Base-by-base conservation (phyloP, 2,888 invertebrate genomes). In the Argyresthia albistria region DNA sequence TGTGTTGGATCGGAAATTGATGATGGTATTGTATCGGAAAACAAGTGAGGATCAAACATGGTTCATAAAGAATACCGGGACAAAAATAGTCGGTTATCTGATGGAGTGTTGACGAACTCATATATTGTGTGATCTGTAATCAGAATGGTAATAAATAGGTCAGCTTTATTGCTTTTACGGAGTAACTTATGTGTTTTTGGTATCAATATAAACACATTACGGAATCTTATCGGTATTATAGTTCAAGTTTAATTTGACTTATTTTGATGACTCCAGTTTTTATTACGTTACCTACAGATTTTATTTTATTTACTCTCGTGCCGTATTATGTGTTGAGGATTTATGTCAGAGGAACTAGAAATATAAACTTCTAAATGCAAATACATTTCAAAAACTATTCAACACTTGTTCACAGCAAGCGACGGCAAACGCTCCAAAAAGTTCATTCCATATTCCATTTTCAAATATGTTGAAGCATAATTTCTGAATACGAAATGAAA, bases 401-500 rank as follows among this genome's bases (percentile, higher is more conserved):
- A 65, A 72, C 69, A 69, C 69, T 67, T 76, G 69, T 25, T 25
- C 25, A 66, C 64, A 49, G 47, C 39, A 9, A 14, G 49, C 49
- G 37, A 37, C 15, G 39, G 64, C 64, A 57, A 62, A 59, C 63
- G 62, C 58, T 64, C 59, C 60, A 60, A 65, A 63, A 67, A 65
- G 64, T 46, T 51, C 47, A 64, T 68, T 70, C 68, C 67, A 67
- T 71, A 67, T 70, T 70, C 67, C 64, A 63, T 71, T 70, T 74
- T 73, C 64, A 63, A 46, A 74, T 70, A 74, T 64, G 61, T 71
- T 69, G 65, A 25, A 66, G 67, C 69, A 77, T 78, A 77, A 76
- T 75, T 77, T 75, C 77, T 70, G 74, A 76, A 76, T 80, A 76
- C 71, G 67, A 69, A 77, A 80, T 71, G 70, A 65, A 72, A 73